A percentile compares a stretch with the other conserved stretches of the same genome.
These are phyloP conservation scores for Catostylus mosaicus DNA, from an alignment of 30 jellyfish, hydroid and myxozoan genomes.

Conservation along the genomic window DNA sequence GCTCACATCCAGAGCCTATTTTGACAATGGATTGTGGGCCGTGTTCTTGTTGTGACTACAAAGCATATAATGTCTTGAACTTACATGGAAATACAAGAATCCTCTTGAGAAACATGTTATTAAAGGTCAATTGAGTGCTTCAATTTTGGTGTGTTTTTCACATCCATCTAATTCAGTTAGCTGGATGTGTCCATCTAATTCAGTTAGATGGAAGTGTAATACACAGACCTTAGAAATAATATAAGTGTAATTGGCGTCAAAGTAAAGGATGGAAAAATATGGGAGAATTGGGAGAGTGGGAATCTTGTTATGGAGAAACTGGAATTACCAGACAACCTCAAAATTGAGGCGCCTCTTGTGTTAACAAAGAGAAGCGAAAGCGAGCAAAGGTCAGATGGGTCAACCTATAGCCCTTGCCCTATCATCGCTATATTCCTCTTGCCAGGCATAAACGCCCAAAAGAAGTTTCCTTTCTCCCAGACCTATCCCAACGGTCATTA, in stretches of 20 bases:
- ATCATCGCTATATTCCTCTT: slow-evolving; percentile 8
- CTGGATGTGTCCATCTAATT: too few relatives aligned
- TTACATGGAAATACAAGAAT: too few relatives aligned
- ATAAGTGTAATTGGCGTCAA: not conserved
- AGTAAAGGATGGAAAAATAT: slow-evolving; percentile 1
- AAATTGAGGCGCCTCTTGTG: slow-evolving; percentile 12
- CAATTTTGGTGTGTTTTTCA: too few relatives aligned
- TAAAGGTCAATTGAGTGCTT: too few relatives aligned
- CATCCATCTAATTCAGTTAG: too few relatives aligned
- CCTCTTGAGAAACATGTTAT: too few relatives aligned
- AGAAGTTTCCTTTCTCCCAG: slow-evolving; percentile 37
- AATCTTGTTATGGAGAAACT: not conserved
- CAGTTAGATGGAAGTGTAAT: too few relatives aligned
- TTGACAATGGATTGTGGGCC: too few relatives aligned
- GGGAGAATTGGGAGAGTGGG: slow-evolving; percentile 17
- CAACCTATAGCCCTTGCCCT: slow-evolving; percentile 39
- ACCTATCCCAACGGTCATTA: slow-evolving; percentile 36
- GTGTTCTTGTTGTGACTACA: too few relatives aligned
- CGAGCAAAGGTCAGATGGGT: slow-evolving; percentile 29
- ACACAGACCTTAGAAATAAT: too few relatives aligned
- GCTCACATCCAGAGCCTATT: too few relatives aligned
- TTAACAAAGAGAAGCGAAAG: slow-evolving; percentile 17
- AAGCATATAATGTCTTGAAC: too few relatives aligned
- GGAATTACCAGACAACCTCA: slow-evolving; percentile 1
- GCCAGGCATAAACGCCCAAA: slow-evolving; percentile 54